Conservation (phyloP, 1,140 invertebrate species). For the Musca domestica region DNA sequence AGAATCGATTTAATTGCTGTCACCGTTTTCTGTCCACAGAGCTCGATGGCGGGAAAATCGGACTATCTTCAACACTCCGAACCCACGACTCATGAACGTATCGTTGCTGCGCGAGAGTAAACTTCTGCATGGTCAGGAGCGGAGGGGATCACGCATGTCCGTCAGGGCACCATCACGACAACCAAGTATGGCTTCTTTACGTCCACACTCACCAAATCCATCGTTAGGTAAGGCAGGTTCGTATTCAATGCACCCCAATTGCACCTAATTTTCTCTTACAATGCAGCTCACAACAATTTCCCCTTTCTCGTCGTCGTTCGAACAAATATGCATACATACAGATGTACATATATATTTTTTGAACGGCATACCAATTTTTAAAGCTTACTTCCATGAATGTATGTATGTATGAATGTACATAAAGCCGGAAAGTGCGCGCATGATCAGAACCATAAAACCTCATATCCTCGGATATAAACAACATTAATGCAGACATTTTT, state of each 20-base stretch:
- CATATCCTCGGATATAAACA: no score
- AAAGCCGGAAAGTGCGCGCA: no score
- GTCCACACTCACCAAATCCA: conserved; percentile 73
- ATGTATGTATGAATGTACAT: no score
- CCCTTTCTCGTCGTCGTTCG: no score
- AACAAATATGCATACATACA: no score
- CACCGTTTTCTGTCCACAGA: conserved; percentile 56
- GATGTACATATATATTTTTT: no score
- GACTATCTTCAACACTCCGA: conserved; percentile 93
- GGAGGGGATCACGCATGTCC: conserved; percentile 74
- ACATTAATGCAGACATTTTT: no score
- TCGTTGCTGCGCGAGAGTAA: conserved; percentile 80
- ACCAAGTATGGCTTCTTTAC: conserved; percentile 76
- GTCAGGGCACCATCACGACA: conserved; percentile 74
- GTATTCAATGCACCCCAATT: conserved; percentile 40
- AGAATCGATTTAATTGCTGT: not conserved
- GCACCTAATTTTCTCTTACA: conserved; percentile 24
- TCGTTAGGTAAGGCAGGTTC: conserved; percentile 70
- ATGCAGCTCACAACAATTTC: no score
- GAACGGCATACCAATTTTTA: no score
- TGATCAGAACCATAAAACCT: no score
- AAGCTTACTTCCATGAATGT: no score
- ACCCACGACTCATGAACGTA: conserved; percentile 84
- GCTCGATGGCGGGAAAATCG: conserved; percentile 88
- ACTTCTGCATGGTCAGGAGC: conserved; percentile 71